Evolutionary conservation across 2,797 vertebrate genomes (phyloP).

Genomic region (Falco columbarius): DNA sequence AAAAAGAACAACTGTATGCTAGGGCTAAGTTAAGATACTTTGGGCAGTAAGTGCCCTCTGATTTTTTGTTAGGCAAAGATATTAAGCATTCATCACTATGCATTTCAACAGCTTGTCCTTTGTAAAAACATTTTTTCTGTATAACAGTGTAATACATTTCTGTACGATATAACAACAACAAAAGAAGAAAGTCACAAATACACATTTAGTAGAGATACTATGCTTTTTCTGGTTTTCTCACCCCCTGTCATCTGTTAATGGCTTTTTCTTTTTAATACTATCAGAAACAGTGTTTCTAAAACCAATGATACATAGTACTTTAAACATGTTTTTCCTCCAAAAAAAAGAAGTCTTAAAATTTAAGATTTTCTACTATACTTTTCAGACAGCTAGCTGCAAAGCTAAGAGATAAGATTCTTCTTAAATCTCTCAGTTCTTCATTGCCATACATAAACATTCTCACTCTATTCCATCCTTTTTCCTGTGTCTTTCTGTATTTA

Average conservation of each 20-base stretch:
- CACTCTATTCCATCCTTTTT: not conserved
- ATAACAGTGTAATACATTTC: not conserved
- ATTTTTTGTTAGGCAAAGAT: not conserved
- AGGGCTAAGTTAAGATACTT: not conserved
- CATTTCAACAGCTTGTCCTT: not conserved
- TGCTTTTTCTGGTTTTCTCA: not conserved
- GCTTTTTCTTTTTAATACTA: not conserved
- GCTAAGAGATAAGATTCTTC: not conserved
- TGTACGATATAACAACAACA: not conserved
- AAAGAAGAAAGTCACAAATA: not conserved
- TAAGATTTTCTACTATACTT: not conserved
- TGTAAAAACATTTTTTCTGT: not conserved
- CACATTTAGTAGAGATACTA: not conserved
- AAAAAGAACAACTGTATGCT: not conserved
- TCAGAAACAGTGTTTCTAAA: not conserved
- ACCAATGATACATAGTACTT: not conserved
- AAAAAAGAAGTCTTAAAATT: not conserved
- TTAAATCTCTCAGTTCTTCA: not conserved
- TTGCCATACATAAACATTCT: conserved; percentile 5
- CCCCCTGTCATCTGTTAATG: not conserved
- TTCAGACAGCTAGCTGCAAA: not conserved
- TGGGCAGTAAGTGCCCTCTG: not conserved
- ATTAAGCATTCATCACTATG: not conserved
- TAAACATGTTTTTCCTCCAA: not conserved
- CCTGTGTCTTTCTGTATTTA: not conserved